Base-by-base conservation (phyloP, 2,888 invertebrate species). In the Helicoverpa assulta region DNA sequence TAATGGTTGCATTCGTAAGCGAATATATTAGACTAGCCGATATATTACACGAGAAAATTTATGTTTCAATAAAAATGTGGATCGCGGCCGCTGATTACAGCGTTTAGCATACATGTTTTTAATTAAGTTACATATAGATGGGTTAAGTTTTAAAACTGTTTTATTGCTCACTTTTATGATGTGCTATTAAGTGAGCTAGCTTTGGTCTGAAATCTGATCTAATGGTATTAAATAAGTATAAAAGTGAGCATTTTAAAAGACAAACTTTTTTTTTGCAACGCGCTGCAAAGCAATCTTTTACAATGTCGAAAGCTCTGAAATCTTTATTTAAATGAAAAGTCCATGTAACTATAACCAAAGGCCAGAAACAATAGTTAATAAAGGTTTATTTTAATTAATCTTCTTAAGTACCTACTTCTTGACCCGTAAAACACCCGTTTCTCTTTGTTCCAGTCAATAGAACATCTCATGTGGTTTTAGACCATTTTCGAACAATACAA, bases 21-120 rank as follows among this genome's bases (percentile, higher is more conserved):
- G 37, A 61, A 60, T 47, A 7, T n/a, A 47, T 47, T 47, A 6
- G n/a, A 47, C 16, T 6, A 5, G n/a, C 19, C 37, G 56, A 55
- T 76, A 29, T 51, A 59, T 73, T 60, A 63, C 52, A 43, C 16
- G 29, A 54, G 55, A 55, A 43, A 62, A 78, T 65, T 54, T 66
- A 69, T 73, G 70, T 63, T 56, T 40, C 47, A 68, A 58, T 73
- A 78, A 63, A 57, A 67, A 73, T 77, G 53, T 51, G 3, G 51
- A 60, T 71, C 33, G 19, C n/a, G 47, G 19, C 4, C 21, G 33
- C 33, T 77, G 14, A 59, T 64, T 68, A 56, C 33, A 59, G 19
- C 50, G 43, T 56, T 73, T 77, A 61, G 26, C 56, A 73, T 73
- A 52, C 18, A 63, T 66, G 40, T 67, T 50, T 70, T 40, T 53